Base-by-base conservation (phyloP, 2,113 vertebrate genomes). In the Barnardius zonarius region DNA sequence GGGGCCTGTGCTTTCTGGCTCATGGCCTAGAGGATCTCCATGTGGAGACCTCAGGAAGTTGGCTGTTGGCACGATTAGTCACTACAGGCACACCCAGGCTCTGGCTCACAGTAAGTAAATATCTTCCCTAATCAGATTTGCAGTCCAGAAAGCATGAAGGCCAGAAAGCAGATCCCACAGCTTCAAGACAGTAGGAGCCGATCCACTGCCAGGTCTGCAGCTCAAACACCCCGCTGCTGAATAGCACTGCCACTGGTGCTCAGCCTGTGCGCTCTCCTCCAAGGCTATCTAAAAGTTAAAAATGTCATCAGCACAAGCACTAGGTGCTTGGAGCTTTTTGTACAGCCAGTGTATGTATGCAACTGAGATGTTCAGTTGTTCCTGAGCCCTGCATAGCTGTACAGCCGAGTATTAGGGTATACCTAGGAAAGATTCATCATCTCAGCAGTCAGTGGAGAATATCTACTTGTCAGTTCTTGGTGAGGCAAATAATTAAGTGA, bases 1-100 rank as follows among this genome's bases (percentile, higher is more conserved):
- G 24, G 70, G 88, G 49, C 67, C 75, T 85, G 49, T 19, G 49
- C 75, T 86, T 78, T 89, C 67, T 86, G 33, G 30, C 62, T 86
- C 88, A 11, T 28, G 73, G 73, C 55, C 82, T 37, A 51, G 69
- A 91, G 68, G 43, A 68, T 87, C 69, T 70, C 30, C 35, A 54
- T 6, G 35, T 2, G 66, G 59, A 75, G 81, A 76, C 57, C 25
- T 77, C 95, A 96, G 91, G 96, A 95, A 96, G 70, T 24, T 73
- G 77, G 54, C n/a, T 41, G 55, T 51, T 86, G 74, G 76, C 18
- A 43, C 18, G 43, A 90, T 68, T 96, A 96, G 96, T 75, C 70
- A 70, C 22, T 14, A 35, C 0, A 5, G 75, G 49, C 70, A 83
- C 39, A 68, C 90, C 97, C 84, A 82, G 35, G 30, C 46, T 68